Conservation (phyloP, 2,113 vertebrate species). For the Petromus typicus region DNA sequence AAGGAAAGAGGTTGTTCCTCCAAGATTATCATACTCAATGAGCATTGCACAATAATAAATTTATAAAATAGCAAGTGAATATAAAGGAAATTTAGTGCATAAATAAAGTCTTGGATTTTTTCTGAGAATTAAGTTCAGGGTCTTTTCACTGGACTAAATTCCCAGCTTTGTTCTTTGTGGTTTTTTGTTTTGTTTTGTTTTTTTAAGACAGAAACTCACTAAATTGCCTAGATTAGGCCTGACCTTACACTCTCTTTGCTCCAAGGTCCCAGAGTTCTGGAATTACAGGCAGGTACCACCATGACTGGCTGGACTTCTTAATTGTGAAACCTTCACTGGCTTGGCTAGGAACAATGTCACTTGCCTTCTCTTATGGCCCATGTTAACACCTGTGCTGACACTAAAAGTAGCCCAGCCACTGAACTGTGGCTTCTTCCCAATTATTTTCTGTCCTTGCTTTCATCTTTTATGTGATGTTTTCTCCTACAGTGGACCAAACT, state of each 20-base stretch:
- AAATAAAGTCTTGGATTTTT: background rate
- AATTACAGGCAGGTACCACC: background rate
- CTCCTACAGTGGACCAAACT: background rate
- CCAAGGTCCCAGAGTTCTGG: background rate
- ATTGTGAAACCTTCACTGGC: background rate
- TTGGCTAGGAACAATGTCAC: background rate
- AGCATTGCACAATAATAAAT: background rate
- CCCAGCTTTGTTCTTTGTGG: background rate
- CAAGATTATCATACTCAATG: background rate
- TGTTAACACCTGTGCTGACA: background rate
- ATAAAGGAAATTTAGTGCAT: background rate
- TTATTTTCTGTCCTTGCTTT: background rate
- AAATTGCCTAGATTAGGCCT: background rate
- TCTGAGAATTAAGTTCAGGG: background rate
- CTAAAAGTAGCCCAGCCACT: background rate
- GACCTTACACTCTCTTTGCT: background rate
- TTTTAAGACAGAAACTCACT: background rate
- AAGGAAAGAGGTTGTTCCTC: background rate
- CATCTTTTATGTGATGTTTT: background rate
- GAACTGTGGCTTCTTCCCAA: background rate
- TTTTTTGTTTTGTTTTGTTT: background rate
- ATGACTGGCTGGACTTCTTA: background rate
- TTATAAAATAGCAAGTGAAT: background rate
- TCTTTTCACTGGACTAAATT: background rate
- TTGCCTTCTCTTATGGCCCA: background rate